A percentile compares a stretch with the other conserved stretches of the same genome.
phyloP scores from a whole-genome alignment of 2,113 vertebrate species.

The Leuciscus idus region DNA sequence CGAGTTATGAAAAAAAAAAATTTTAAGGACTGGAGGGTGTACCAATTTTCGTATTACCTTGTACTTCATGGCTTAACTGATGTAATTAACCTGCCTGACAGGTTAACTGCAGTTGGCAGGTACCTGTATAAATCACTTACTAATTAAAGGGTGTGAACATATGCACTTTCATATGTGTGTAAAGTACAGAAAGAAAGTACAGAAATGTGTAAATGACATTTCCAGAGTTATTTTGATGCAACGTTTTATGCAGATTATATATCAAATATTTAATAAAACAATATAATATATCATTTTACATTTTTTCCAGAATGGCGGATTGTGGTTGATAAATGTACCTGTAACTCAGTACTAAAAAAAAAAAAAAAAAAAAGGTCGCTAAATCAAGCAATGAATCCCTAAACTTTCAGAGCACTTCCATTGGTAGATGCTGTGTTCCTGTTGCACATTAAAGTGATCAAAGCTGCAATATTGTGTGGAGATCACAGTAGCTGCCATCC shows the following conservation, averaged over 20 bases:
- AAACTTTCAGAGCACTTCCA: constrained; percentile 1
- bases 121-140: not conserved
- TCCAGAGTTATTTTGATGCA: not conserved
- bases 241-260: not conserved
- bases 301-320: not conserved
- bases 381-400: not conserved
- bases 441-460: not conserved
- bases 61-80: not conserved
- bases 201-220: not conserved
- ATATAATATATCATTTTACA: not conserved
- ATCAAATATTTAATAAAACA: not conserved
- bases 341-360: not conserved
- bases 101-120: not conserved
- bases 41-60: not conserved
- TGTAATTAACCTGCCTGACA: not conserved
- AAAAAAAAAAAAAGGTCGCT: not conserved
- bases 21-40: not conserved
- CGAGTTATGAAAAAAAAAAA: too few relatives aligned
- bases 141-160: constrained; percentile 12
- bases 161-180: not conserved
- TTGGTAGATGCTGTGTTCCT: constrained; percentile 6
- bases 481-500: constrained; percentile 8
- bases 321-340: not conserved
- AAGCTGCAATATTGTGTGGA: constrained; percentile 7
- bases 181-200: not conserved